Evolutionary conservation across 2,113 vertebrate genomes (phyloP).

Genomic region (Diphyllodes magnificus): DNA sequence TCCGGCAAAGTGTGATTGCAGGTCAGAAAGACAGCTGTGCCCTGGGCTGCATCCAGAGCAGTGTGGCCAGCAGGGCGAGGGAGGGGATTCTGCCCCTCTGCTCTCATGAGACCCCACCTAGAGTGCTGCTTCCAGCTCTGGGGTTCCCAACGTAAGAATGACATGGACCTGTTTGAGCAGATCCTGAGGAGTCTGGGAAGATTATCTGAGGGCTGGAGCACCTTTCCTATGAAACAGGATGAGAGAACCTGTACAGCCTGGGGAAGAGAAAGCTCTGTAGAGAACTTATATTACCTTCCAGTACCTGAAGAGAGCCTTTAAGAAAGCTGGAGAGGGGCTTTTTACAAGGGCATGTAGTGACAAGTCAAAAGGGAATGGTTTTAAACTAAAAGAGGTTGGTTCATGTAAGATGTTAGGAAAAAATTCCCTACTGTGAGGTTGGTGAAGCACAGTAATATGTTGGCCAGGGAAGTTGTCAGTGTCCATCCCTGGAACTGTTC

Average conservation of each 20-base stretch:
- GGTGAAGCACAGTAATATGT: background rate
- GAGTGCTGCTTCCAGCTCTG: background rate
- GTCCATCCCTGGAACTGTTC: background rate
- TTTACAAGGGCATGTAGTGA: background rate
- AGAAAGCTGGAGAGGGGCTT: background rate
- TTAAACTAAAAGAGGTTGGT: background rate
- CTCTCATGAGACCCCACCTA: background rate
- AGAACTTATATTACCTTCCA: background rate
- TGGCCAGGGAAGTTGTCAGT: background rate
- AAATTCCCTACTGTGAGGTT: background rate
- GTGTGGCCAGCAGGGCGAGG: accelerated
- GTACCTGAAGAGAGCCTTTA: accelerated
- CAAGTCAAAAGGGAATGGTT: background rate
- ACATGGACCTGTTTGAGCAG: background rate
- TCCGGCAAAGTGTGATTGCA: background rate
- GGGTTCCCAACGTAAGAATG: background rate
- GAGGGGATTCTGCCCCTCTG: background rate
- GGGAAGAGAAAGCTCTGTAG: background rate
- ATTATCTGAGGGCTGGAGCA: background rate
- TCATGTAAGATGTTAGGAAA: background rate
- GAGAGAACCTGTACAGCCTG: background rate
- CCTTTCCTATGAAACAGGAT: background rate
- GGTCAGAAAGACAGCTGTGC: background rate
- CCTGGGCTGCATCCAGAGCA: background rate
- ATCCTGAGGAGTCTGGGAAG: background rate